These are phyloP conservation scores for Isichthys henryi DNA, from an alignment of 2,113 vertebrate genomes.

Conservation along the genomic window DNA sequence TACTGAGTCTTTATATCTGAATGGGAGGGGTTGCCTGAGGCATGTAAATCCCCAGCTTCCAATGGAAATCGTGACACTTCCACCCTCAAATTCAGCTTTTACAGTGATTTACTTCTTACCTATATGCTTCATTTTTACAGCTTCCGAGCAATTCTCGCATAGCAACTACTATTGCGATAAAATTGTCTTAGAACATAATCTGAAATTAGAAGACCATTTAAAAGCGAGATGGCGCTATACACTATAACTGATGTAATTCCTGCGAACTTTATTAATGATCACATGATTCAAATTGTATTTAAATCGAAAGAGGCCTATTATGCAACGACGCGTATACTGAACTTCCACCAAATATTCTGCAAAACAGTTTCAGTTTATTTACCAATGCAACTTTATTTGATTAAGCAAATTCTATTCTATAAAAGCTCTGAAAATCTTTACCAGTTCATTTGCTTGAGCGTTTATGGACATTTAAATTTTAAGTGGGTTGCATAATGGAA, in stretches of 20 bases:
- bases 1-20: conserved; percentile 52
- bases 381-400: background rate
- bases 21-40: conserved; percentile 51
- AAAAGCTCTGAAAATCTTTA: background rate
- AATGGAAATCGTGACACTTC: background rate
- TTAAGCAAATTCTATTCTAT: background rate
- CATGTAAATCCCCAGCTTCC: conserved; percentile 31
- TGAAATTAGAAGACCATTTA: background rate
- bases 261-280: background rate
- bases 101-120: background rate
- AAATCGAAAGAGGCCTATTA: background rate
- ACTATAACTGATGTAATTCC: background rate
- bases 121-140: background rate
- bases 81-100: conserved; percentile 5
- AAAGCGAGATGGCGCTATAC: background rate
- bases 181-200: background rate
- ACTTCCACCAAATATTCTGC: background rate
- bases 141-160: background rate
- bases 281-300: background rate
- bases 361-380: background rate
- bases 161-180: background rate
- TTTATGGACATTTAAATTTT: background rate
- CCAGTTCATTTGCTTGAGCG: background rate
- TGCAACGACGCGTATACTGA: background rate
- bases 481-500: background rate